Evolutionary conservation across 2,888 invertebrate genomes (phyloP), one percentile per base, ranked within the genome.

Genomic region (Proisotoma minuta): DNA sequence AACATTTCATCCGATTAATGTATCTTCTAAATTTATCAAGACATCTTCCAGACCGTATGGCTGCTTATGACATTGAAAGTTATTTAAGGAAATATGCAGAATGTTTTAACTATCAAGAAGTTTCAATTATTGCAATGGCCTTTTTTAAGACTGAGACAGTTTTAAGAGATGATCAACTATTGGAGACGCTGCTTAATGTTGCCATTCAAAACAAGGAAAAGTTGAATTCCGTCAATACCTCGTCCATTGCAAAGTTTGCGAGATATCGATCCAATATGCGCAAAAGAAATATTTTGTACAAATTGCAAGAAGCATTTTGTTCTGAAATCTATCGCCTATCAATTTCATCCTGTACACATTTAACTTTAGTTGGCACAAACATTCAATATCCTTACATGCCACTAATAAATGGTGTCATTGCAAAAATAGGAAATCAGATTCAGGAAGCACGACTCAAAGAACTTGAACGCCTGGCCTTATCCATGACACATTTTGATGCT

Each of bases 91-190:
- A 69, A 2, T 77, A 78, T 59, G 79, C 86, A n/a, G 74, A 82
- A 5, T 75, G 82, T 24, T 82, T 88, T 75, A 81, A 79, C 23
- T 71, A 85, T 4, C 83, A 85, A 69, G 89, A 91, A 75, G 76
- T 89, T 62, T 86, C 85, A 12, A 81, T 90, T 15, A 81, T 87
- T 71, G 82, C 85, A 3, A 84, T 88, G 83, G 88, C 87, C 0
- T 89, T 87, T 76, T 91, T 91, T 74, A 89, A 89, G 79, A 85
- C 85, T 18, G 82, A 85, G 78, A 85, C 84, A 1, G 82, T 80
- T 18, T 80, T 90, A 53, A 81, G 82, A 65, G 82, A 79, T 76
- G 69, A 75, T 2, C 75, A 77, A 0, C 73, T 87, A 47, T 57
- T 84, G 0, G 72, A 78, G 2, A 78, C 79, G 57, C 79, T 86